Base-by-base conservation (phyloP, 2,888 invertebrate genomes). In the Macrophya alboannulata region DNA sequence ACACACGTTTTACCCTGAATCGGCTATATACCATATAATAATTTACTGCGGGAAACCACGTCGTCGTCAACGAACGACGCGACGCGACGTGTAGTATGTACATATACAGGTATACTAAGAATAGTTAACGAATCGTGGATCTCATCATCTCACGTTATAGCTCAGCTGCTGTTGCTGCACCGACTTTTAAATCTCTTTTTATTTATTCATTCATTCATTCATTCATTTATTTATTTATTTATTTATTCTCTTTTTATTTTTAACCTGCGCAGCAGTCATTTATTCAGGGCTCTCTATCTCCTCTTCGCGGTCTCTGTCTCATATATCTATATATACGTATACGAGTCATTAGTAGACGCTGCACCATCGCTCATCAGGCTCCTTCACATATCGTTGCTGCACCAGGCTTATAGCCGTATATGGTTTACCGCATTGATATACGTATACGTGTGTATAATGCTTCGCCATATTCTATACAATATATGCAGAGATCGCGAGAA, bases 331-430 rank as follows among this genome's bases (percentile, higher is more conserved):
- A 59, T 25, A 9, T 74, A n/a, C 10, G 12, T 76, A 25, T 45
- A 21, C 43, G 48, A 76, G 76, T 76, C 76, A 76, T 76, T 76
- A 76, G 76, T 48, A 48, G 76, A 48, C 76, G 25, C 76, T 48
- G 76, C 12, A 76, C 12, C 72, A 72, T 72, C 37, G 48, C 76
- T 76, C 76, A 76, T 48, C 21, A 76, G 45, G 71, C 37, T 40
- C 40, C 71, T n/a, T 40, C 17, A 40, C 76, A 48, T 76, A 48
- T 48, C 72, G 43, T 68, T 68, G 5, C 25, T 72, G 68, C 31
- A 12, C 15, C n/a, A 40, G 31, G 12, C 40, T 71, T 17, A 6
- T 37, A 21, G 6, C 2, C 5, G 2, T 25, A 25, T 76, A n/a
- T 21, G 76, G 76, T 48, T 48, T 48, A 76, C 48, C 76, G 76